Conservation (phyloP, 2,888 invertebrate species). For the Habrosyne pyritoides region DNA sequence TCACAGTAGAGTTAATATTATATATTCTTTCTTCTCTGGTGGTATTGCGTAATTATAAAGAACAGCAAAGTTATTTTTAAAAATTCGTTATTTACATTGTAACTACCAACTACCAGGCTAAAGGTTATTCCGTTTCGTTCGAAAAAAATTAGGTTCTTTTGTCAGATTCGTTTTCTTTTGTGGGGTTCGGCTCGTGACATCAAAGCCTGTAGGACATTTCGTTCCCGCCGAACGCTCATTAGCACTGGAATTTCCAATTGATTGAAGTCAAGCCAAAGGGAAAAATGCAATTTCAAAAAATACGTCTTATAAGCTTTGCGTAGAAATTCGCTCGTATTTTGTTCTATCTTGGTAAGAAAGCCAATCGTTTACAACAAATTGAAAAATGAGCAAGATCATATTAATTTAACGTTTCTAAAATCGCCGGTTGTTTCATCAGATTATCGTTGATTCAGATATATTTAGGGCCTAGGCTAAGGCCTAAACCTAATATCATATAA, state of each 20-base stretch:
- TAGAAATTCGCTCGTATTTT: slow-evolving; percentile 29
- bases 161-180: slow-evolving; percentile 33
- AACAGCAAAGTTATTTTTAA: background rate
- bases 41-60: background rate
- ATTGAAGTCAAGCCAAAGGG: slow-evolving; percentile 47
- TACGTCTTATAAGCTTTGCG: slow-evolving; percentile 25
- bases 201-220: slow-evolving; percentile 34
- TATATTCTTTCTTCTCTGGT: no score
- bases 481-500: no score
- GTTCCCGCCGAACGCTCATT: slow-evolving; percentile 39
- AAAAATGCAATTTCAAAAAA: slow-evolving; percentile 42
- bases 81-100: background rate
- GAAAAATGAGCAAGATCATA: no score
- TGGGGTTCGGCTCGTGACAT: slow-evolving; percentile 31
- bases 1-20: no score
- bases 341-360: background rate
- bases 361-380: slow-evolving; percentile 12
- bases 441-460: no score
- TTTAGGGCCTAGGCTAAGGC: no score
- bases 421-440: no score
- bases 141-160: slow-evolving; percentile 43
- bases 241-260: slow-evolving; percentile 51
- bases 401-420: no score
- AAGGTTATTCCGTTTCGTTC: slow-evolving; percentile 17
- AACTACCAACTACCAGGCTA: background rate